Base-by-base conservation (phyloP, 2,113 vertebrate species). In the Empidonax alnorum region DNA sequence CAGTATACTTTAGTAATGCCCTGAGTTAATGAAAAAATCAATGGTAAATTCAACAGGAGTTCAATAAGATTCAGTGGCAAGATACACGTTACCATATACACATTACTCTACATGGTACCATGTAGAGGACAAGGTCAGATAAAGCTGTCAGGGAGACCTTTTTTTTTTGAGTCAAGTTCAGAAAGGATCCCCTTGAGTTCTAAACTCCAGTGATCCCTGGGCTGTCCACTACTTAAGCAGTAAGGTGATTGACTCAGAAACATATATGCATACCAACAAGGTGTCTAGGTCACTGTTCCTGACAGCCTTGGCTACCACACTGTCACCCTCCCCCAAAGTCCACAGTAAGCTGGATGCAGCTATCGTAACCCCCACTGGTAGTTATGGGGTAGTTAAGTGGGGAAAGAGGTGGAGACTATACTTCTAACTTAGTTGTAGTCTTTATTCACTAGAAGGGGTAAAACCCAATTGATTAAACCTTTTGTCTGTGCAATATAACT, bases 221-320 rank as follows among this genome's bases (percentile, higher is more conserved):
- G n/a, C 16, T 53, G 30, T 22, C 9, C 0, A 0, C 13, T 69
- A 8, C 4, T 41, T 42, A 31, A 9, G 22, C 10, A 69, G 41
- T 14, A 14, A 49, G 17, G 10, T 12, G 24, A 47, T 19, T 31
- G 13, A 41, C 10, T 76, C 62, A 27, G 20, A 19, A 3, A 6
- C 20, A 30, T 53, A 7, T 31, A 12, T 62, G 33, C 14, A 9
- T 13, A 22, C 20, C 47, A 55, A 21, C 9, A 55, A 47, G 30
- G 41, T 31, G 41, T 19, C 39, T 62, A 39, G 11, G 9, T 14
- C 41, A 42, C 17, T 55, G n/a, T 7, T 55, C 24, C 63, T 41
- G 39, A 47, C 53, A 41, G 5, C 55, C 30, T 41, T 41, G 30
- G 30, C 21, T 75, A 14, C 7, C n/a, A 10, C 3, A 8, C 18